Evolutionary conservation across 2,888 invertebrate genomes (phyloP).

Genomic region (Prosapia bicincta): DNA sequence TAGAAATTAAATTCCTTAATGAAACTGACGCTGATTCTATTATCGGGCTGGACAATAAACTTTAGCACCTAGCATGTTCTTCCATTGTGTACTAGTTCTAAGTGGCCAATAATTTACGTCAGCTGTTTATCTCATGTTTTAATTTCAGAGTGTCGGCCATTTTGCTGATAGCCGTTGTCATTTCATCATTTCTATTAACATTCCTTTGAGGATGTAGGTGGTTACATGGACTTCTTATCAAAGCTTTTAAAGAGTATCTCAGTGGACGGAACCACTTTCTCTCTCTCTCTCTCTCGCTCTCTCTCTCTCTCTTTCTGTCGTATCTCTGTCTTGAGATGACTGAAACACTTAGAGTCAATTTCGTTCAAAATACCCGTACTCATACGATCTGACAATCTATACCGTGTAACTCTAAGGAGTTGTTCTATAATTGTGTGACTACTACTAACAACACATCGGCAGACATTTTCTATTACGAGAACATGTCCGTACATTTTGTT

Average conservation of each 20-base stretch:
- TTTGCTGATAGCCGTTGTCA: not conserved
- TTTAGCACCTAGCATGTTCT: not conserved
- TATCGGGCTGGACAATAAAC: not conserved
- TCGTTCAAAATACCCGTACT: not conserved
- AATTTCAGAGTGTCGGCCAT: slow-evolving; percentile 2
- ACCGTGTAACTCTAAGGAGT: too few species aligned
- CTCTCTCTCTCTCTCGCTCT: not conserved
- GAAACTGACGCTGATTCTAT: not conserved
- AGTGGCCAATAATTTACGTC: not conserved
- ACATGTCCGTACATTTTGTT: too few species aligned
- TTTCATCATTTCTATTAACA: slow-evolving; percentile 2
- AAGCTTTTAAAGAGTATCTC: slow-evolving; percentile 2
- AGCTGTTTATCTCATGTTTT: not conserved
- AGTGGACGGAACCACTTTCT: not conserved
- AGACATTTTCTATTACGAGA: too few species aligned
- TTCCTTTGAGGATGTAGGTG: not conserved
- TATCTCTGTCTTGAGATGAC: not conserved
- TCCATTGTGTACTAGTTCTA: not conserved
- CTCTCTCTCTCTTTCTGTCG: not conserved
- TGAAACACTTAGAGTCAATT: not conserved
- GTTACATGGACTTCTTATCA: not conserved
- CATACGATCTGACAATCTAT: too few species aligned
- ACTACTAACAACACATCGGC: too few species aligned
- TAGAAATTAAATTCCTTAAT: not conserved
- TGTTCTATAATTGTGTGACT: too few species aligned